These are phyloP conservation scores for Nemoura dubitans DNA, from an alignment of 2,888 invertebrate genomes.

Conservation along the genomic window DNA sequence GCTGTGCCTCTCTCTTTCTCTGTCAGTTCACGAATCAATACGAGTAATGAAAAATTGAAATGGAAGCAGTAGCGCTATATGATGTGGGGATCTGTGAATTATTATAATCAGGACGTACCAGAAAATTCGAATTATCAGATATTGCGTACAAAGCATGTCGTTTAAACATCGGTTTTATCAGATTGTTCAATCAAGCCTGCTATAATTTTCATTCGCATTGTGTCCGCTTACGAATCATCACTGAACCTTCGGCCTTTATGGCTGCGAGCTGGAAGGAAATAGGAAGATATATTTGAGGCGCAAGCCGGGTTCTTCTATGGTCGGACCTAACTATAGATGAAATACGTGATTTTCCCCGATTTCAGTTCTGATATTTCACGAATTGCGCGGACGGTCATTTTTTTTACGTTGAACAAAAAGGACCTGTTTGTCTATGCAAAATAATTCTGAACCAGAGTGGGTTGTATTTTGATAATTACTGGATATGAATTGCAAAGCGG, in stretches of 20 bases:
- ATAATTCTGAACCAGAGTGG: neutral
- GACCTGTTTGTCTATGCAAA: neutral
- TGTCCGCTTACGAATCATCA: too few species aligned
- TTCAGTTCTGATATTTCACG: neutral
- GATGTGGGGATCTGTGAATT: neutral
- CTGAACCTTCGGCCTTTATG: too few species aligned
- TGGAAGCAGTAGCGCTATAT: neutral
- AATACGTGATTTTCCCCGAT: neutral
- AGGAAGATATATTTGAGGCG: too few species aligned
- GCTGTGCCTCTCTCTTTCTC: neutral
- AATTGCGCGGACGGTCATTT: neutral
- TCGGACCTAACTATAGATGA: too few species aligned
- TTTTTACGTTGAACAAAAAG: neutral
- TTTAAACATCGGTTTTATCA: too few species aligned
- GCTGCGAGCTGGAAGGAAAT: too few species aligned
- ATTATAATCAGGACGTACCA: too few species aligned
- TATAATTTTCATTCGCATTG: too few species aligned
- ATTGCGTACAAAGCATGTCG: too few species aligned
- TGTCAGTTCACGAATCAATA: neutral
- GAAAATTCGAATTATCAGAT: too few species aligned
- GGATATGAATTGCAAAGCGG: conserved; percentile 7
- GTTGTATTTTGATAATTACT: neutral
- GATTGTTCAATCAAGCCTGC: too few species aligned
- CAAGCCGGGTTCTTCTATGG: too few species aligned
- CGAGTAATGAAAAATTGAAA: neutral